These are phyloP conservation scores for Stramonita haemastoma DNA, from an alignment of 2,888 invertebrate genomes.

Conservation along the genomic window DNA sequence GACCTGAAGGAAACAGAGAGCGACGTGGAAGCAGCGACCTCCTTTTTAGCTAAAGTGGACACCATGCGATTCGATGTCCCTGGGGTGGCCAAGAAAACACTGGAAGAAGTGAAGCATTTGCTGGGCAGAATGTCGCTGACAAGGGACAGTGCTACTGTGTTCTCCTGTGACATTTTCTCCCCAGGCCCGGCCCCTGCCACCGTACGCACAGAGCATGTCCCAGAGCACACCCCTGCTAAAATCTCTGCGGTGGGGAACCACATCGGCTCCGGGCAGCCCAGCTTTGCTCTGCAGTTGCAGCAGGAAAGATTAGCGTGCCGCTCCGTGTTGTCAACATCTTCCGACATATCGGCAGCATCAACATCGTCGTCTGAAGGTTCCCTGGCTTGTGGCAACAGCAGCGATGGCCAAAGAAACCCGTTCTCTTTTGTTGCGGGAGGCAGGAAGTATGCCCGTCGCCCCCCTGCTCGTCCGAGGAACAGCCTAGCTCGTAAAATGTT, in stretches of 20 bases:
- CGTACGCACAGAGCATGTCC: neutral
- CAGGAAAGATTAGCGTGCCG: constrained; percentile 20
- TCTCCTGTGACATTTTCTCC: neutral
- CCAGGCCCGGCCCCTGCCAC: neutral
- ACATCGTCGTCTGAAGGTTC: constrained; percentile 27
- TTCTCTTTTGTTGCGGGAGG: constrained; percentile 30
- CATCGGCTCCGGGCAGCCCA: neutral
- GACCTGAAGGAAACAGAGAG: constrained; percentile 27
- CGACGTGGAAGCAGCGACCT: constrained; percentile 9
- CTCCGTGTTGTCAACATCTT: constrained; percentile 20
- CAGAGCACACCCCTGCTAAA: constrained; percentile 15
- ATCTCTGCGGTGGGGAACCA: constrained; percentile 14
- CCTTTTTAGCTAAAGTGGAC: constrained; percentile 22
- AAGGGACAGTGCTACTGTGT: neutral
- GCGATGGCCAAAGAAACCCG: constrained; percentile 37
- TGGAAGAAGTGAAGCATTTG: constrained; percentile 28
- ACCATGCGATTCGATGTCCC: constrained; percentile 28
- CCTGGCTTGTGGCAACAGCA: constrained; percentile 28
- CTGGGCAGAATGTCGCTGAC: constrained; percentile 31
- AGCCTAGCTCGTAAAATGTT: constrained; percentile 29
- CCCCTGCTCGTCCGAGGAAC: constrained; percentile 31
- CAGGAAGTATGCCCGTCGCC: constrained; percentile 22
- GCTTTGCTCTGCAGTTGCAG: constrained; percentile 28
- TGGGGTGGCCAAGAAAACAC: constrained; percentile 13
- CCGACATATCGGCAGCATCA: constrained; percentile 25